These are phyloP conservation scores for Trigoniulus corallinus DNA, from an alignment of 1,140 invertebrate species.

Conservation along the genomic window DNA sequence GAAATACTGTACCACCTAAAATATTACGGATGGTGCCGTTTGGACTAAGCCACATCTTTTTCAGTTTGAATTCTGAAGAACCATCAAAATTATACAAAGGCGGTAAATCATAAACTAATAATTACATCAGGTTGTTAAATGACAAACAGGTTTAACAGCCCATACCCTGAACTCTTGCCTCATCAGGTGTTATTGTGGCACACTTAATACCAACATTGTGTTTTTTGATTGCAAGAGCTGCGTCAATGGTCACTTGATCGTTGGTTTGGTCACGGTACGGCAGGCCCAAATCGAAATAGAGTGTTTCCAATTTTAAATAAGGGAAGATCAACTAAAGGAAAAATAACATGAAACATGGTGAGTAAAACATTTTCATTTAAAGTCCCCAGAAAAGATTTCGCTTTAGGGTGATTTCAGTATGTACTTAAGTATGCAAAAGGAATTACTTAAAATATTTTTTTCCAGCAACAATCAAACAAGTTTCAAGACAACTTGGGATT, in stretches of 20 bases:
- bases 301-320: conserved; percentile 67
- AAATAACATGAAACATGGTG: conserved; percentile 2
- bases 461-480: no score
- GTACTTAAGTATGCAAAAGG: no score
- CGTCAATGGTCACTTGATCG: conserved; percentile 74
- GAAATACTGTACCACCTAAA: conserved; percentile 73
- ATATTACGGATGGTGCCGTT: conserved; percentile 86
- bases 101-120: not conserved
- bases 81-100: no score
- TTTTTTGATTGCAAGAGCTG: conserved; percentile 67
- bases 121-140: not conserved
- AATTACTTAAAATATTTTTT: no score
- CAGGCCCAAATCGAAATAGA: conserved; percentile 70
- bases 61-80: conserved; percentile 81
- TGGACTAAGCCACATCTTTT: conserved; percentile 83
- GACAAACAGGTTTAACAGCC: not conserved
- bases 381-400: not conserved
- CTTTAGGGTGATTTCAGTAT: no score
- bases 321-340: conserved; percentile 52
- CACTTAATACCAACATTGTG: conserved; percentile 87
- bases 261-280: conserved; percentile 68
- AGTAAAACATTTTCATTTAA: not conserved
- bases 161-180: conserved; percentile 64
- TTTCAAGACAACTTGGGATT: no score
- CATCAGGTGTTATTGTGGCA: conserved; percentile 80